Evolutionary conservation across 2,797 vertebrate genomes (phyloP).

Genomic region (Anas georgica): DNA sequence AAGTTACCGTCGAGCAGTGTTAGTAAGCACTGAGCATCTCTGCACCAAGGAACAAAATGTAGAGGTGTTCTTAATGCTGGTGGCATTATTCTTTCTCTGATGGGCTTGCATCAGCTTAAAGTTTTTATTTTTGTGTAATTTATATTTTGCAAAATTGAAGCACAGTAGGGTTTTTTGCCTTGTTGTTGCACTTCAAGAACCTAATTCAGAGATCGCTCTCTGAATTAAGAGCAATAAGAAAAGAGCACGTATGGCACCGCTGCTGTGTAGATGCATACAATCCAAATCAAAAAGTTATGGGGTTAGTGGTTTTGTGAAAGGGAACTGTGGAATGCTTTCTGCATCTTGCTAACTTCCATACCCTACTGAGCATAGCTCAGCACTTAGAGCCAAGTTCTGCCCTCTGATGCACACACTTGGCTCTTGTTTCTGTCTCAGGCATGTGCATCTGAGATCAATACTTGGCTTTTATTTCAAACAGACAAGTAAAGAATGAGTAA

Average conservation of each 20-base stretch:
- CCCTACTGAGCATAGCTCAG: slow-evolving; percentile 1
- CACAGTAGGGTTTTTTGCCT: neutral
- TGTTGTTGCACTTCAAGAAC: neutral
- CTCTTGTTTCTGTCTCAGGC: slow-evolving; percentile 18
- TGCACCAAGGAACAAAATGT: neutral
- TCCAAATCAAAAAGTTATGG: slow-evolving; percentile 15
- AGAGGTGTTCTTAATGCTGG: neutral
- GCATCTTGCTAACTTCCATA: slow-evolving; percentile 16
- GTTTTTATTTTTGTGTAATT: neutral
- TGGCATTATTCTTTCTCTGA: neutral
- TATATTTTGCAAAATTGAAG: neutral
- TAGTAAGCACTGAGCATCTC: neutral
- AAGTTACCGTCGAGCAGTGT: neutral
- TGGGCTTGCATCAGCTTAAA: neutral
- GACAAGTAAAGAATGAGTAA: slow-evolving; percentile 47
- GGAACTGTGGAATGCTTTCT: slow-evolving; percentile 34
- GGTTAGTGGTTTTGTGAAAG: slow-evolving; percentile 2
- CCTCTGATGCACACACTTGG: slow-evolving; percentile 23
- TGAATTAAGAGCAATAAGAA: neutral
- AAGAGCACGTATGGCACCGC: neutral
- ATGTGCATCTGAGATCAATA: slow-evolving; percentile 61
- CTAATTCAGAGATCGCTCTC: neutral
- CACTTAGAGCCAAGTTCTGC: slow-evolving; percentile 35
- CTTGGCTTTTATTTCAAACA: slow-evolving; percentile 58
- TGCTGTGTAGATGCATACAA: neutral